Evolutionary conservation across 2,113 vertebrate species (phyloP), one percentile per base, ranked within the genome.

Genomic region (Cottus gobio): DNA sequence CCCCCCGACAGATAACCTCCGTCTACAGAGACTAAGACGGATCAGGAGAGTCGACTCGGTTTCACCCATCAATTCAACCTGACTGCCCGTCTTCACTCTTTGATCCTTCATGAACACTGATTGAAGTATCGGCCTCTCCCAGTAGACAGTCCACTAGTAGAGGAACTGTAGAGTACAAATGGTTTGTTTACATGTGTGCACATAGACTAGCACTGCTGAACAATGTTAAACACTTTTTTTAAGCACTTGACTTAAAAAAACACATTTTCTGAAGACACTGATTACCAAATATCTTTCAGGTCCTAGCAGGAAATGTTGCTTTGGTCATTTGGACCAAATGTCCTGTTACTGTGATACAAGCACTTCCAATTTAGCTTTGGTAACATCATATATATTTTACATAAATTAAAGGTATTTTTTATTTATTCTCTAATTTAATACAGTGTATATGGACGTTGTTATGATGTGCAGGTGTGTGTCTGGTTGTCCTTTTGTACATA

Each of bases 11-110:
- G 87, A 95, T 97, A 76, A 94, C 93, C 1, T 73, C 96, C 20
- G 93, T 97, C 84, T 99, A 98, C 92, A 96, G 94, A 15, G 97
- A 99, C 82, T 99, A 92, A 87, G 60, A 71, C 1, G 34, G 26
- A 67, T 76, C 5, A 5, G 42, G n/a, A 67, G 39, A 16, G 16
- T 58, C 2, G 4, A 72, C 30, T 65, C 66, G 12, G 28, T 57
- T 22, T 64, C 50, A 76, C 3, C 42, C 56, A 31, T 69, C 56
- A 26, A 16, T n/a, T 39, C 11, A 7, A 7, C 20, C 50, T 26
- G 62, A 69, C 18, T 57, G 62, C 15, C 28, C 2, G 3, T 44
- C 36, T 62, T 67, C 4, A 18, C 28, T 28, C 26, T 16, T 20
- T 34, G 39, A 61, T 36, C 34, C 71, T 58, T 67, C 48, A 75